Evolutionary conservation across 2,113 vertebrate genomes (phyloP), one percentile per base, ranked within the genome.

Genomic region (Paratilapia polleni): DNA sequence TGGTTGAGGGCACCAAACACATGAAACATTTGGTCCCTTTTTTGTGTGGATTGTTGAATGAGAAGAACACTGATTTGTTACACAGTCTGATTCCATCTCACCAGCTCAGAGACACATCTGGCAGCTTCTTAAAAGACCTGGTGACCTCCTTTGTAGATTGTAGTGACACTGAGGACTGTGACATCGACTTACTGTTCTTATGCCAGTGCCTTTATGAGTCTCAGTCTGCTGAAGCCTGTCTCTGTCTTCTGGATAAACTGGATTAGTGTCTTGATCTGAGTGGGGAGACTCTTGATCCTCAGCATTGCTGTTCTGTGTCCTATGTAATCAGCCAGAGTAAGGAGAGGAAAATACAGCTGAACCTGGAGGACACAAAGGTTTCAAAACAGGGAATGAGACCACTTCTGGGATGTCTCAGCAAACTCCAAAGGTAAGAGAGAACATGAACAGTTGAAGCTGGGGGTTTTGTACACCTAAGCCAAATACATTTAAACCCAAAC

Each of bases 11-110:
- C 57, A 80, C 2, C 38, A 90, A 63, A 4, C 73, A 88, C 82
- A 81, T 81, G 82, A 88, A 79, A 2, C 86, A 88, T 5, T 34
- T 88, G 11, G 77, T 88, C 13, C 86, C 82, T 3, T 88, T 84
- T 56, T 77, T 84, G 78, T 84, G 81, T 77, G 1, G 70, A 22
- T 12, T 90, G 76, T 64, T 90, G 3, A 85, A n/a, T 36, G 60
- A 77, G 6, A 60, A 80, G n/a, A 56, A 3, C 2, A 77, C 63
- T 0, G 54, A 13, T 66, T 68, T 85, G 63, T 83, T 88, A 77
- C 28, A n/a, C 19, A 13, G 4, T 62, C 77, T 88, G 77, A 58
- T 75, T 75, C 43, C 83, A 66, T 47, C 26, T 68, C 3, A 88
- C 41, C 59, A 86, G 22, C 74, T 88, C 47, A 66, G 54, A 13